Evolutionary conservation across 2,113 vertebrate genomes (phyloP).

Genomic region (Orientallactaga bullata): DNA sequence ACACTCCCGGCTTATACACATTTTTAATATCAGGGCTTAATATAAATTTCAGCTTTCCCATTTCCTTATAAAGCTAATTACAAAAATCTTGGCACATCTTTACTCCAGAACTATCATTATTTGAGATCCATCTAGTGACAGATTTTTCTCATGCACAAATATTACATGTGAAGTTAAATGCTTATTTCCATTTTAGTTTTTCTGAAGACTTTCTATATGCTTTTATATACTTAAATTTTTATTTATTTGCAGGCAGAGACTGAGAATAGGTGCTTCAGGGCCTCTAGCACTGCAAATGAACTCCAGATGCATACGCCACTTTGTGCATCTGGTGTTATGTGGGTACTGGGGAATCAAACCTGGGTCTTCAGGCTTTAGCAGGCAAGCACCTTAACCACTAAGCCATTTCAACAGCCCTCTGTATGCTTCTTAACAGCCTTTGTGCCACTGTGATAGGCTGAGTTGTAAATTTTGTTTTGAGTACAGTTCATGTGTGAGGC

Average conservation of each 20-base stretch:
- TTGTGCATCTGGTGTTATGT: too few relatives aligned
- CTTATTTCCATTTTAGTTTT: slow-evolving; percentile 49
- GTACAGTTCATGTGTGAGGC: background rate
- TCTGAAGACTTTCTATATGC: slow-evolving; percentile 24
- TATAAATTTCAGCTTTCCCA: slow-evolving; percentile 41
- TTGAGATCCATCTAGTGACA: slow-evolving; percentile 49
- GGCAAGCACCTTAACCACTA: too few relatives aligned
- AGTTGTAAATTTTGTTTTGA: background rate
- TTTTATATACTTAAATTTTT: too few relatives aligned
- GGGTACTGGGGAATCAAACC: too few relatives aligned
- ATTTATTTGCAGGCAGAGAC: too few relatives aligned
- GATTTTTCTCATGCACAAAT: slow-evolving; percentile 45
- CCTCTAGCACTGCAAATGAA: too few relatives aligned
- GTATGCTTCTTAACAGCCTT: background rate
- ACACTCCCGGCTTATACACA: too few relatives aligned
- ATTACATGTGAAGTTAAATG: slow-evolving; percentile 32
- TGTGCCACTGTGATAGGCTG: background rate
- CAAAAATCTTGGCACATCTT: slow-evolving; percentile 32
- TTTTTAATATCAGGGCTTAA: slow-evolving; percentile 32
- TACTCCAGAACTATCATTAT: slow-evolving; percentile 13
- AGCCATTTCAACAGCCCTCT: too few relatives aligned
- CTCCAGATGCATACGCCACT: too few relatives aligned
- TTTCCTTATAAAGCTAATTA: slow-evolving; percentile 47
- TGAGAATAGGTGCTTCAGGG: too few relatives aligned
- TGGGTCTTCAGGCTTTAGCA: too few relatives aligned